Conservation (phyloP, 2,113 vertebrate species). For the Phyllopteryx taeniolatus region DNA sequence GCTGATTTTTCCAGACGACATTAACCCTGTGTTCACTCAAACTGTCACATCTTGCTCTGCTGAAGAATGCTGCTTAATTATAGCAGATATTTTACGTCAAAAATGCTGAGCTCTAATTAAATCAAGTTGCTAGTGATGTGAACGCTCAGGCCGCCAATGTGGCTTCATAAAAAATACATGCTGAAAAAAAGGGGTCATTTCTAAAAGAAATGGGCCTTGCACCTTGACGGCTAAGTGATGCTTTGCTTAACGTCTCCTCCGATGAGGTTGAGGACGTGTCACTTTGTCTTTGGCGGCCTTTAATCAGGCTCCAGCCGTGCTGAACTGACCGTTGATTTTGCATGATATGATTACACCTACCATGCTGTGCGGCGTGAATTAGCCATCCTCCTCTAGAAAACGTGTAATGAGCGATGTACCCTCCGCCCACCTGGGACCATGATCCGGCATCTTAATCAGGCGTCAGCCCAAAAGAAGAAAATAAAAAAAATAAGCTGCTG, state of each 20-base stretch:
- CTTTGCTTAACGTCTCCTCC: constrained; percentile 55
- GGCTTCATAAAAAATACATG: constrained; percentile 72
- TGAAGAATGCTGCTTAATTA: constrained; percentile 68
- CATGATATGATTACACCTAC: constrained; percentile 78
- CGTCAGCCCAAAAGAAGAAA: constrained; percentile 50
- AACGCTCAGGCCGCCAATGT: constrained; percentile 59
- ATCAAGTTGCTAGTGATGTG: constrained; percentile 65
- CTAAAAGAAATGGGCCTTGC: constrained; percentile 36
- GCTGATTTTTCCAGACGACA: constrained; percentile 63
- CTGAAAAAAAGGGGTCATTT: constrained; percentile 32
- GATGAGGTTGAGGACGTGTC: constrained; percentile 71
- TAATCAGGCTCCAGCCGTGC: constrained; percentile 70
- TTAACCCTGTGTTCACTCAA: constrained; percentile 54
- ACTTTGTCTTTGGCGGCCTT: constrained; percentile 66
- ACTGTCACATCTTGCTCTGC: constrained; percentile 50
- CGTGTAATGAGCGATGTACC: constrained; percentile 78
- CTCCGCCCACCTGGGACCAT: constrained; percentile 76
- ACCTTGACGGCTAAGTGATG: constrained; percentile 61
- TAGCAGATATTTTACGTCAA: constrained; percentile 70
- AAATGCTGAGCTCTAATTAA: constrained; percentile 67
- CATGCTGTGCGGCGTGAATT: constrained; percentile 68
- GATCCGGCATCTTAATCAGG: constrained; percentile 79
- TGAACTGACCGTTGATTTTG: constrained; percentile 73
- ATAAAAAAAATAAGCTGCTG: constrained; percentile 40
- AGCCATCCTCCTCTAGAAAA: constrained; percentile 57